Evolutionary conservation across 2,113 vertebrate species (phyloP).

Genomic region (Naja naja): DNA sequence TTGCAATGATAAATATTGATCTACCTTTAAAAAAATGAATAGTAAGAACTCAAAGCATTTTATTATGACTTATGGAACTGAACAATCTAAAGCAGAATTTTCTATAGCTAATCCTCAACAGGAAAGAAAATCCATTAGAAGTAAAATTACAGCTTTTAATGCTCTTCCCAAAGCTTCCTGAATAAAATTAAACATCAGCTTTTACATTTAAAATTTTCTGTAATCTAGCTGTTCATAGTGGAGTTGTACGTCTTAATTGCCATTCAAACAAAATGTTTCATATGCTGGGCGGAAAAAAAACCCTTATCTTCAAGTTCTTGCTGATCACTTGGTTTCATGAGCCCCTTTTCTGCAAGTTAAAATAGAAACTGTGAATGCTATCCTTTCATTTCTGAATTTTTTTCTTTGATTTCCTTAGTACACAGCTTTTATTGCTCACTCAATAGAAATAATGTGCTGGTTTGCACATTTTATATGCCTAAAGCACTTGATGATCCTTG

Average conservation of each 20-base stretch:
- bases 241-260: slow-evolving; percentile 47
- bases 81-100: slow-evolving; percentile 38
- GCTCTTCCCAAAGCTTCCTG: slow-evolving; percentile 52
- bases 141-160: slow-evolving; percentile 47
- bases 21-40: slow-evolving; percentile 31
- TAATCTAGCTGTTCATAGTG: slow-evolving; percentile 33
- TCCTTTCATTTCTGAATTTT: slow-evolving; percentile 42
- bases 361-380: slow-evolving; percentile 42
- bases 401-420: slow-evolving; percentile 30
- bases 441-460: slow-evolving; percentile 44
- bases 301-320: slow-evolving; percentile 47
- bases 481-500: slow-evolving; percentile 35
- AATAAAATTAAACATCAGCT: slow-evolving; percentile 51
- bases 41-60: not conserved
- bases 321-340: slow-evolving; percentile 50
- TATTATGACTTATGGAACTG: slow-evolving; percentile 21
- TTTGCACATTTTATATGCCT: slow-evolving; percentile 40
- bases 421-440: slow-evolving; percentile 54
- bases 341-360: slow-evolving; percentile 30
- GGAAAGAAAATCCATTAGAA: slow-evolving; percentile 24
- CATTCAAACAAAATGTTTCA: slow-evolving; percentile 55
- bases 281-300: slow-evolving; percentile 32
- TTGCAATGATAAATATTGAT: slow-evolving; percentile 44
- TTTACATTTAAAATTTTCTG: slow-evolving; percentile 38
- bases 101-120: slow-evolving; percentile 43